Evolutionary conservation across 2,888 invertebrate genomes (phyloP).

Genomic region (Lycocerus yunnanus): DNA sequence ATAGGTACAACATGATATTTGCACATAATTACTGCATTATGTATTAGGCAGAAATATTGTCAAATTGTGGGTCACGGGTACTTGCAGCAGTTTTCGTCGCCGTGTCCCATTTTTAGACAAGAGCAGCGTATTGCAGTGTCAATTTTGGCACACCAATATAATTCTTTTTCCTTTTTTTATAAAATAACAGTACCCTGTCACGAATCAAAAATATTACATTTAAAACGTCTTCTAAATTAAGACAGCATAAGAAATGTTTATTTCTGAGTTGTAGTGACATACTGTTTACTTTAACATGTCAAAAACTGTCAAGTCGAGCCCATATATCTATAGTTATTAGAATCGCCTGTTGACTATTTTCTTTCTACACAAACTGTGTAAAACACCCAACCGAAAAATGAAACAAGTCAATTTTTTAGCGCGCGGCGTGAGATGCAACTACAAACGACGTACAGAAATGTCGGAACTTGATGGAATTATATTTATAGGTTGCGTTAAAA

Average conservation of each 20-base stretch:
- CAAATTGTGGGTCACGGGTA: background rate
- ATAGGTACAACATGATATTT: background rate
- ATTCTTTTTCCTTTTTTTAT: background rate
- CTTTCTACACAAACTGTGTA: background rate
- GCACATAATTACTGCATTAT: background rate
- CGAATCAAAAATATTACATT: background rate
- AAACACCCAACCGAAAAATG: background rate
- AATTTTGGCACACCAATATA: background rate
- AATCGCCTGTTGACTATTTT: slow-evolving; percentile 10
- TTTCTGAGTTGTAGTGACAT: slow-evolving; percentile 23
- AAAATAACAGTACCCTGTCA: background rate
- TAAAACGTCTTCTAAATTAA: slow-evolving; percentile 22
- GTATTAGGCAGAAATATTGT: background rate
- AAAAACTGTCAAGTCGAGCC: slow-evolving; percentile 23
- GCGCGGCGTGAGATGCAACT: background rate
- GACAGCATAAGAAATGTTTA: slow-evolving; percentile 28
- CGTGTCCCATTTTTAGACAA: background rate
- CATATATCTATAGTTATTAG: slow-evolving; percentile 23
- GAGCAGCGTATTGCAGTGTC: background rate
- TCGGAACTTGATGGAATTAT: slow-evolving; percentile 6
- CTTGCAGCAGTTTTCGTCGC: background rate
- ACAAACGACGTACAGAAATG: slow-evolving; percentile 3
- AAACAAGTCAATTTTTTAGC: background rate
- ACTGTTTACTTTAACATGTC: slow-evolving; percentile 32
- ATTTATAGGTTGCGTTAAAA: slow-evolving; percentile 29